A percentile compares a stretch with the other conserved stretches of the same genome.
phyloP scores from a whole-genome alignment of 2,113 vertebrate species.

The Ranitomeya imitator region DNA sequence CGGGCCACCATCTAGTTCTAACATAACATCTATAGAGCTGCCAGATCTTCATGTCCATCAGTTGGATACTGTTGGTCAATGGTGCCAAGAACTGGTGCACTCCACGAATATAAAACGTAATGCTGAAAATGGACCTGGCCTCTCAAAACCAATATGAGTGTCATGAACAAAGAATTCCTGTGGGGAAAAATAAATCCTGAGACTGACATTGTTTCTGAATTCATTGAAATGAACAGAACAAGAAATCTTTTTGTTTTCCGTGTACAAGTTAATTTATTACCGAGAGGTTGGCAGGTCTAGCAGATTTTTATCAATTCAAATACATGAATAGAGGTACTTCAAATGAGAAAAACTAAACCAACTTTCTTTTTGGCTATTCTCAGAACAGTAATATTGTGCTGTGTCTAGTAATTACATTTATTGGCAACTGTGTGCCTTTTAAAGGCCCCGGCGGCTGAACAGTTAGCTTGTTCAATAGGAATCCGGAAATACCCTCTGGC shows the following conservation, averaged over 20 bases:
- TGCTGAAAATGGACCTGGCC: background rate
- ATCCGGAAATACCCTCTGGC: conserved; percentile 62
- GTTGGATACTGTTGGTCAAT: background rate
- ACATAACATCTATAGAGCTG: background rate
- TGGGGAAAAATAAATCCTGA: background rate
- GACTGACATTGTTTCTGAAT: background rate
- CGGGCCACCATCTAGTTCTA: too few relatives aligned
- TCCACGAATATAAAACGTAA: background rate
- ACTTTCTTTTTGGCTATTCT: conserved; percentile 47
- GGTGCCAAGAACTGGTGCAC: background rate
- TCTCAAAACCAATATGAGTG: background rate
- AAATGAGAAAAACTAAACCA: background rate
- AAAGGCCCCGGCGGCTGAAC: conserved; percentile 63
- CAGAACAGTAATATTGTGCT: conserved; percentile 50
- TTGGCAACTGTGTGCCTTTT: conserved; percentile 59
- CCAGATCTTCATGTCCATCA: background rate
- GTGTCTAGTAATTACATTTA: conserved; percentile 64
- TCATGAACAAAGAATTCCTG: background rate
- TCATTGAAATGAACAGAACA: background rate
- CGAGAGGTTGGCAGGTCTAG: background rate
- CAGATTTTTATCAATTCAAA: background rate
- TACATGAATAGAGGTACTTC: background rate
- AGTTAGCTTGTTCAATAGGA: conserved; percentile 66
- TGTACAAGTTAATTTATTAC: background rate
- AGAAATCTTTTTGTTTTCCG: background rate